Evolutionary conservation across 2,113 vertebrate species (phyloP), one percentile per base, ranked within the genome.

Genomic region (Indicator indicator): DNA sequence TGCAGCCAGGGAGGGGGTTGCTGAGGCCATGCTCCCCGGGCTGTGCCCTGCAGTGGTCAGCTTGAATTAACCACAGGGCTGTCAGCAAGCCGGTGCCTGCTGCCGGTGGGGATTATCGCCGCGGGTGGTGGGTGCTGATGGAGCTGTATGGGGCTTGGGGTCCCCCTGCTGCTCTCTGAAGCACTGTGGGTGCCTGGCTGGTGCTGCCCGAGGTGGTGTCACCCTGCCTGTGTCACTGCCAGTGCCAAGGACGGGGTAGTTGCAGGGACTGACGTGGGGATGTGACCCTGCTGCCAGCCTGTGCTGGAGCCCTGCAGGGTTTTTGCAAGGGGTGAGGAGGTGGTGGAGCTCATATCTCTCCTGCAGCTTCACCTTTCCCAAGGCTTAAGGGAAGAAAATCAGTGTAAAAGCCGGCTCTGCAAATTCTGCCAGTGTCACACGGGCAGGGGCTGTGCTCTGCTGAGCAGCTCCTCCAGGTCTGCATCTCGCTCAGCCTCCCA

Each of bases 231-330:
- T 64, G n/a, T 19, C 60, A 1, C 5, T 56, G 55, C 16, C 12
- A 2, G 50, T 5, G 12, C 73, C 0, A 3, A 5, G 84, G 55
- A 18, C 15, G 2, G 20, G 24, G 27, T n/a, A 71, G 32, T 87
- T 20, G 40, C 1, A 5, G 44, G 46, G 28, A 46, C 65, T 2
- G 1, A 16, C 0, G 0, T 9, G 26, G 71, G 71, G 88, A 30
- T 1, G 1, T 3, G 63, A 73, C 32, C 58, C 62, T 4, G 4
- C 46, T 86, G 64, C 46, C 81, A 59, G 50, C 68, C 77, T 38
- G 8, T 0, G 0, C 24, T 0, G 0, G 15, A 42, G 7, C 12
- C 33, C 40, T 16, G 10, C 9, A 2, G 58, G 60, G 9, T 11
- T 82, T 71, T 13, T 46, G 56, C 2, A 4, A 1, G 9, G 30